phyloP scores from a whole-genome alignment of 2,113 vertebrate genomes.

The Leucoraja erinaceus region DNA sequence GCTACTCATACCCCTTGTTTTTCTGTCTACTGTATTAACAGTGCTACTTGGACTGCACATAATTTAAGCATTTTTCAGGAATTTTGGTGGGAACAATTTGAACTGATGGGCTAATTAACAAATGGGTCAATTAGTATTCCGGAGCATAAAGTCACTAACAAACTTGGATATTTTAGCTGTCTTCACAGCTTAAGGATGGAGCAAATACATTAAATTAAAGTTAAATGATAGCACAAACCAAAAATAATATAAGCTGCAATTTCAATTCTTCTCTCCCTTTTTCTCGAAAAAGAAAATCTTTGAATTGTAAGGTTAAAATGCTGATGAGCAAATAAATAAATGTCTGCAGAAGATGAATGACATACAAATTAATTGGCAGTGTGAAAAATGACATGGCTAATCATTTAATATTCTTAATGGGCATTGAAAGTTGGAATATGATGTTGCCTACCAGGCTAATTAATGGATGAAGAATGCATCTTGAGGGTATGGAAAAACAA shows the following conservation, averaged over 20 bases:
- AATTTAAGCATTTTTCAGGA: neutral
- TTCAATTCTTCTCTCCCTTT: neutral
- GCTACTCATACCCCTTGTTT: neutral
- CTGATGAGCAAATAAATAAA: neutral
- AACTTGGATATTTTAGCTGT: neutral
- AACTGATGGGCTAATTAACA: neutral
- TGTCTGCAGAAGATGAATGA: neutral
- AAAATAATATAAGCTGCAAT: neutral
- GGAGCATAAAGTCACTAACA: neutral
- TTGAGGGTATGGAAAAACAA: neutral
- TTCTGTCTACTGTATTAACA: neutral
- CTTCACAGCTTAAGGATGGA: neutral
- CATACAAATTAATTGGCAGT: neutral
- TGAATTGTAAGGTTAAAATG: neutral
- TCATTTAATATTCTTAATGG: neutral
- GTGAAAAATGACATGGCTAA: neutral
- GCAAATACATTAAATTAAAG: neutral
- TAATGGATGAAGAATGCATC: neutral
- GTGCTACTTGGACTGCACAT: neutral
- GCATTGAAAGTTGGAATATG: neutral
- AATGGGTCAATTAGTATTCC: neutral
- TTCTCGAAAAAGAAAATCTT: neutral
- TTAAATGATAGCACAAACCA: neutral
- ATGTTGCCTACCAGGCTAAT: neutral
- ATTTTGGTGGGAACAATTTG: slow-evolving; percentile 4